These are phyloP conservation scores for Epistrophella euchroma DNA, from an alignment of 2,888 invertebrate genomes.

Conservation along the genomic window DNA sequence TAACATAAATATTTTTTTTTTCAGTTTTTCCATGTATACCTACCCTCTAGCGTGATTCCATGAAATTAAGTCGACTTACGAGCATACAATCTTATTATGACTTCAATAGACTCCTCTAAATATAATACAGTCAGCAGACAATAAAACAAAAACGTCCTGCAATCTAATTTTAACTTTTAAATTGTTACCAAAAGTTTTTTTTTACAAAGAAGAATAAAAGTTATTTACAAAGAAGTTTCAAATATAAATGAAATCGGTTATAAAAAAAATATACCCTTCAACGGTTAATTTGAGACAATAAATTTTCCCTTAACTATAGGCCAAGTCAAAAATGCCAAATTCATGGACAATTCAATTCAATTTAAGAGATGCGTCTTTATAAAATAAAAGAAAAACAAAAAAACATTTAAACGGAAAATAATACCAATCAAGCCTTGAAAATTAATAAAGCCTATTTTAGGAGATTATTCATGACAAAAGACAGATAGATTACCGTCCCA, in stretches of 20 bases:
- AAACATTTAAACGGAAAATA: background rate
- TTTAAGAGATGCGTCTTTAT: too few relatives aligned
- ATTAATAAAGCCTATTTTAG: constrained; percentile 47
- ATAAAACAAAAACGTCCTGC: background rate
- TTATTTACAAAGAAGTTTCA: background rate
- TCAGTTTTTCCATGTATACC: background rate
- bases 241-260: background rate
- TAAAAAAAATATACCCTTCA: background rate
- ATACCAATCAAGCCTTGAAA: constrained; percentile 33
- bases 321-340: background rate
- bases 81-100: constrained; percentile 3
- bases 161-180: constrained; percentile 14
- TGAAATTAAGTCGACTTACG: constrained; percentile 6
- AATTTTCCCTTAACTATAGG: background rate
- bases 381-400: background rate
- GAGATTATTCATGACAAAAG: constrained; percentile 47
- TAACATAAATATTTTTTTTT: too few relatives aligned
- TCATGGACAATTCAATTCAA: constrained; percentile 4
- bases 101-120: background rate
- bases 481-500: constrained; percentile 64
- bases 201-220: background rate
- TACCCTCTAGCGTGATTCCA: constrained; percentile 10
- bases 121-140: constrained; percentile 21
- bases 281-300: background rate
- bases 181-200: background rate